Percentiles rank a stretch among this genome's conserved stretches.
phyloP scores from a whole-genome alignment of 2,113 vertebrate genomes.

The Nothobranchius kuhntae region DNA sequence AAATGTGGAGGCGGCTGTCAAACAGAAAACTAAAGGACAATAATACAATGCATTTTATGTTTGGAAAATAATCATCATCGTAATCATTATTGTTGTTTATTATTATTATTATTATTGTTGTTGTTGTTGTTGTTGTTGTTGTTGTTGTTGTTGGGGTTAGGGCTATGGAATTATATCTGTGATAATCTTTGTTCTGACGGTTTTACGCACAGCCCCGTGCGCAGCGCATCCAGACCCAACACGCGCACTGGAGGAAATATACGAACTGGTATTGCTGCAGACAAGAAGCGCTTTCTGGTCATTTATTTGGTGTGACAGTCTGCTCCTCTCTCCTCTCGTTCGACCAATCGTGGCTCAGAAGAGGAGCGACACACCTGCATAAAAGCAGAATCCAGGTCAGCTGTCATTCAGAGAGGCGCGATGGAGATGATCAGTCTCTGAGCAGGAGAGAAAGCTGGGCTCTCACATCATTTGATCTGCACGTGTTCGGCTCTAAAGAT shows the following conservation, averaged over 20 bases:
- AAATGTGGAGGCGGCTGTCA: too few relatives aligned
- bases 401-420: conserved; percentile 19
- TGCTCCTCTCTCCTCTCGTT: conserved; percentile 3
- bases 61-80: too few relatives aligned
- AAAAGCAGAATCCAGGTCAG: conserved; percentile 43
- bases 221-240: too few relatives aligned
- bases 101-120: not conserved
- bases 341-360: conserved; percentile 59
- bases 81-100: too few relatives aligned
- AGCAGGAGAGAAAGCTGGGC: not conserved
- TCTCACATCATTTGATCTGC: not conserved
- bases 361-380: conserved; percentile 55
- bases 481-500: conserved; percentile 47
- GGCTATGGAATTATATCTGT: not conserved
- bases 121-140: too few relatives aligned
- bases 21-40: too few relatives aligned
- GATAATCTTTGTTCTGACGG: not conserved
- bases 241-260: too few relatives aligned
- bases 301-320: not conserved
- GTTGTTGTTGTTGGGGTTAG: not conserved
- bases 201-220: conserved; percentile 8
- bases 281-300: not conserved
- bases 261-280: not conserved
- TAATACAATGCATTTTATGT: too few relatives aligned
- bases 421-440: not conserved